Evolutionary conservation across 2,113 vertebrate species (phyloP).

Genomic region (Columba janthina): DNA sequence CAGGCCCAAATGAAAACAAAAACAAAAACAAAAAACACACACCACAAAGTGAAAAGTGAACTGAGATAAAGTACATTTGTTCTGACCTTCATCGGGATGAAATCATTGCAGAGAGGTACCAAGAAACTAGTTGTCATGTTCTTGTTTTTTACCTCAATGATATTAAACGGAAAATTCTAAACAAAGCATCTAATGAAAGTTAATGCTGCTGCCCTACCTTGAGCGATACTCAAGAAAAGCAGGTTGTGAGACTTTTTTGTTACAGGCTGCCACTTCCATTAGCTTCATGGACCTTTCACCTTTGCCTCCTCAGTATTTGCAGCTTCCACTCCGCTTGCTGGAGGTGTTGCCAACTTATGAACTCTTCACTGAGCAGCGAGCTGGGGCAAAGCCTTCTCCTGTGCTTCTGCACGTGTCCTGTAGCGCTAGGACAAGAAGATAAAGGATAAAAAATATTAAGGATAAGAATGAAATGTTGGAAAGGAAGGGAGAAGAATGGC

Average conservation of each 20-base stretch:
- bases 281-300: not conserved
- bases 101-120: not conserved
- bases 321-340: not conserved
- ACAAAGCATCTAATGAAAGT: not conserved
- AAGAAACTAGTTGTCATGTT: not conserved
- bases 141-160: not conserved
- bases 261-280: not conserved
- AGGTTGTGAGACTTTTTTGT: not conserved
- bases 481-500: not conserved
- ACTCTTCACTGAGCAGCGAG: not conserved
- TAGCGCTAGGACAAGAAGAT: not conserved
- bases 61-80: not conserved
- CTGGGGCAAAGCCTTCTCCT: not conserved
- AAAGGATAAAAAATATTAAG: not conserved
- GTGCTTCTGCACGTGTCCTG: not conserved
- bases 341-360: not conserved
- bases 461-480: not conserved
- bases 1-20: not conserved
- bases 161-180: not conserved
- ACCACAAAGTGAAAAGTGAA: not conserved
- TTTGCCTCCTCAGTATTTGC: not conserved
- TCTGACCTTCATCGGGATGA: not conserved
- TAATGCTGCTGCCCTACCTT: not conserved
- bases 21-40: not conserved
- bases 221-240: not conserved